Percentiles rank a stretch among this genome's conserved stretches.
phyloP scores from a whole-genome alignment of 2,888 invertebrate genomes.

The Sinodicranocentrus sp. region DNA sequence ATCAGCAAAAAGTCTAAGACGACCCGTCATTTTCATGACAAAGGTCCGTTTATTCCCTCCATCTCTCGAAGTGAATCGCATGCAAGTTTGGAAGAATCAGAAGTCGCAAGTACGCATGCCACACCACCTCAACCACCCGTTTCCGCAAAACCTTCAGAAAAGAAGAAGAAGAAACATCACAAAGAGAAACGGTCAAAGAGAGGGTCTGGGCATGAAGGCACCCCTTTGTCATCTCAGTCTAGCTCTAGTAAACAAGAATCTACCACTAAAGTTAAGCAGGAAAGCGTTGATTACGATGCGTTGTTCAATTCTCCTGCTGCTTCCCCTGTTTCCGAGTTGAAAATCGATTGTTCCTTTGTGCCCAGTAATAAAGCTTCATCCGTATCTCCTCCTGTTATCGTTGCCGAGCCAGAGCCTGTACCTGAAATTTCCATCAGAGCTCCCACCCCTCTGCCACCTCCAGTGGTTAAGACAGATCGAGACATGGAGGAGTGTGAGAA shows the following conservation, averaged over 20 bases:
- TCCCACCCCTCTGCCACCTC: conserved; percentile 32
- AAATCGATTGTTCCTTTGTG: conserved; percentile 31
- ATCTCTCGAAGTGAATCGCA: conserved; percentile 4
- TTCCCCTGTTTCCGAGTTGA: conserved; percentile 32
- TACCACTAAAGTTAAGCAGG: conserved; percentile 53
- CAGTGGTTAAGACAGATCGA: conserved; percentile 37
- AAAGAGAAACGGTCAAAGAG: conserved; percentile 86
- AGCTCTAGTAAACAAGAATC: conserved; percentile 51
- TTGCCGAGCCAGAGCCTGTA: conserved; percentile 63
- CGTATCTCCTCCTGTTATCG: conserved; percentile 69
- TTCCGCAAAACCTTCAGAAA: conserved; percentile 80
- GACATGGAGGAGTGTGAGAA: conserved; percentile 67
- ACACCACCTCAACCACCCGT: conserved; percentile 2
- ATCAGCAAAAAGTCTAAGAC: conserved; percentile 46
- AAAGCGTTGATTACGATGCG: conserved; percentile 72
- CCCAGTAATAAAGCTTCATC: conserved; percentile 47
- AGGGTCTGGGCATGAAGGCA: conserved; percentile 83
- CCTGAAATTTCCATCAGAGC: conserved; percentile 55
- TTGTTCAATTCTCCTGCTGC: conserved; percentile 73
- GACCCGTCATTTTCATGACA: conserved; percentile 41
- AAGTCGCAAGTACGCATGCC: conserved; percentile 2
- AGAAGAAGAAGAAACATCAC: conserved; percentile 90
- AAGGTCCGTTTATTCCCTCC: conserved; percentile 24
- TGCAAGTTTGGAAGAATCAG: conserved; percentile 17
- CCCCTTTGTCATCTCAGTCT: conserved; percentile 50